Evolutionary conservation across 2,797 vertebrate species (phyloP).

Genomic region (Falco biarmicus): DNA sequence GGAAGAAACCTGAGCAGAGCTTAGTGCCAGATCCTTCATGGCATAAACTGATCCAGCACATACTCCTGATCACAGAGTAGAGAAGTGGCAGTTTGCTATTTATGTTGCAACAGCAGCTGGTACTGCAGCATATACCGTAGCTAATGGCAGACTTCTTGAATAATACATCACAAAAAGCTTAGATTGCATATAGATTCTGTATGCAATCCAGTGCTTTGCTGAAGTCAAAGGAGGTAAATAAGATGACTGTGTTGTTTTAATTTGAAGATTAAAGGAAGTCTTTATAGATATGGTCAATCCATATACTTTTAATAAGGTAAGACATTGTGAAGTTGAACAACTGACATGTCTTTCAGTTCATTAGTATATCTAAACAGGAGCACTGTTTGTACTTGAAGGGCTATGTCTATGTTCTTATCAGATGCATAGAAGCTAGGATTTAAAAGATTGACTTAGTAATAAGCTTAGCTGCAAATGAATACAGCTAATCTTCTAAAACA

Average conservation of each 20-base stretch:
- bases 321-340: neutral
- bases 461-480: slow-evolving; percentile 28
- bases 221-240: neutral
- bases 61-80: neutral
- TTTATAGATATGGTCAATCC: neutral
- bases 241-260: neutral
- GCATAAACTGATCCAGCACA: neutral
- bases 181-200: neutral
- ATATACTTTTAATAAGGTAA: neutral
- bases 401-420: neutral
- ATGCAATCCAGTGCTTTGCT: neutral
- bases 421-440: neutral
- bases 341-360: neutral
- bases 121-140: neutral
- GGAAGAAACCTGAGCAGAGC: neutral
- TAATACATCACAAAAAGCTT: slow-evolving; percentile 31
- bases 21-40: neutral
- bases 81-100: neutral
- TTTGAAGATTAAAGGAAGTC: slow-evolving; percentile 5
- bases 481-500: slow-evolving; percentile 21
- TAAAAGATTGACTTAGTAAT: slow-evolving; percentile 13
- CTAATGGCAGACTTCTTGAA: slow-evolving; percentile 35
- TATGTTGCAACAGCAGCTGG: neutral
- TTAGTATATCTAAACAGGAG: neutral
- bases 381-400: neutral